A percentile compares a stretch with the other conserved stretches of the same genome.
phyloP scores from a whole-genome alignment of 2,797 vertebrate species.

The Podargus strigoides region DNA sequence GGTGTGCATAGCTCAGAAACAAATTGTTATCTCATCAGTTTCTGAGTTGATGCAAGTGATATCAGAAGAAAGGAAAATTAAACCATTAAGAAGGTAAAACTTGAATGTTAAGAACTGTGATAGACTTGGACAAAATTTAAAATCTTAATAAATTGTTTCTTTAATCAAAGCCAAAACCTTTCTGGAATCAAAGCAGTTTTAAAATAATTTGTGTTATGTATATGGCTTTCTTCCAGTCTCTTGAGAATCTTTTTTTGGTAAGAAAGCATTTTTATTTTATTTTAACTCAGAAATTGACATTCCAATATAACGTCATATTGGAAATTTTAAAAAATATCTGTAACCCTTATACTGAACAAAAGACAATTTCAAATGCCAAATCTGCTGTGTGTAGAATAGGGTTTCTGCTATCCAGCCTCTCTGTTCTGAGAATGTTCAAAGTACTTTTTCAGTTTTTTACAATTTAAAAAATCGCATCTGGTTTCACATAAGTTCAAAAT shows the following conservation, averaged over 20 bases:
- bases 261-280: background rate
- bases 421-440: background rate
- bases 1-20: no score
- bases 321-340: background rate
- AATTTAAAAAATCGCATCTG: background rate
- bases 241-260: background rate
- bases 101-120: no score
- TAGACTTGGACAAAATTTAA: no score
- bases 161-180: no score
- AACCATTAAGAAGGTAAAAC: no score
- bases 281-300: background rate
- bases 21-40: no score
- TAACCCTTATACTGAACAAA: background rate
- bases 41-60: no score
- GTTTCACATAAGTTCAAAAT: background rate
- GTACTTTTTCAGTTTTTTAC: background rate
- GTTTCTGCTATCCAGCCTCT: background rate
- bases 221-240: no score
- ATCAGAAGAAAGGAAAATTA: no score
- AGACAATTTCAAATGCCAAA: background rate
- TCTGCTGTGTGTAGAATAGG: background rate
- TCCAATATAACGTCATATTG: background rate
- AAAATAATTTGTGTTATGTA: no score
- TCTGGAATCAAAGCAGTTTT: no score
- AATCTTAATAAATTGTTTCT: no score